These are phyloP conservation scores for Pteronura brasiliensis DNA, from an alignment of 2,113 vertebrate species.

Conservation along the genomic window DNA sequence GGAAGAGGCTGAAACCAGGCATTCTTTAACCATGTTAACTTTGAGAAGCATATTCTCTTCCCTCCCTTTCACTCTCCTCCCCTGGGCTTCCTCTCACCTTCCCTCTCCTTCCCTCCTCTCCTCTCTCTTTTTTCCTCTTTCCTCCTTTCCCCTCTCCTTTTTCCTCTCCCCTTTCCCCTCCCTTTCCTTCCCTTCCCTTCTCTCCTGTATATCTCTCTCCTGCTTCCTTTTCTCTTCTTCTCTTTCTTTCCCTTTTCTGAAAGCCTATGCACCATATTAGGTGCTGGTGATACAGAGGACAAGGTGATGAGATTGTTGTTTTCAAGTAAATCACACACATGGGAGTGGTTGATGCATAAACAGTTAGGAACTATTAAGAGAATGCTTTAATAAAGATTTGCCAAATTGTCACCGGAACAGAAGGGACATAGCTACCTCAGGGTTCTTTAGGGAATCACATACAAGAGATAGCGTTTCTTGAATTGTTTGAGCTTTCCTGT, in stretches of 20 bases:
- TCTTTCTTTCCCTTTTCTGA: background rate
- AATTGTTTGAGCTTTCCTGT: background rate
- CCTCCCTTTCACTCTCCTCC: rapidly evolving
- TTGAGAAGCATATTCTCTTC: background rate
- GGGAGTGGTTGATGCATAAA: too few relatives aligned
- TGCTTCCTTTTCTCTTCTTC: background rate
- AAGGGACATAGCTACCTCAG: background rate
- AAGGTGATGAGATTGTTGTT: background rate
- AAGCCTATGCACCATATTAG: too few relatives aligned
- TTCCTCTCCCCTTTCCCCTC: too few relatives aligned
- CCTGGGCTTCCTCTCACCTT: too few relatives aligned
- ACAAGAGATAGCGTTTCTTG: background rate
- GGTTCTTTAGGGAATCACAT: background rate
- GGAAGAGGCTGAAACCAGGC: background rate
- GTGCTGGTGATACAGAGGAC: background rate
- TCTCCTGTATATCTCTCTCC: background rate
- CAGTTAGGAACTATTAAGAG: background rate
- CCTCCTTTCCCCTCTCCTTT: too few relatives aligned
- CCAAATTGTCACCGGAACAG: background rate
- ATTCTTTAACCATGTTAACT: background rate
- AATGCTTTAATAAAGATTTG: background rate
- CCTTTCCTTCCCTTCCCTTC: too few relatives aligned
- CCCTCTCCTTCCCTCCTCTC: too few relatives aligned
- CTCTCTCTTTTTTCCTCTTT: too few relatives aligned
- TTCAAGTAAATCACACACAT: background rate